A percentile compares a stretch with the other conserved stretches of the same genome.
phyloP scores from a whole-genome alignment of 2,797 vertebrate species.

The Girardinus metallicus region DNA sequence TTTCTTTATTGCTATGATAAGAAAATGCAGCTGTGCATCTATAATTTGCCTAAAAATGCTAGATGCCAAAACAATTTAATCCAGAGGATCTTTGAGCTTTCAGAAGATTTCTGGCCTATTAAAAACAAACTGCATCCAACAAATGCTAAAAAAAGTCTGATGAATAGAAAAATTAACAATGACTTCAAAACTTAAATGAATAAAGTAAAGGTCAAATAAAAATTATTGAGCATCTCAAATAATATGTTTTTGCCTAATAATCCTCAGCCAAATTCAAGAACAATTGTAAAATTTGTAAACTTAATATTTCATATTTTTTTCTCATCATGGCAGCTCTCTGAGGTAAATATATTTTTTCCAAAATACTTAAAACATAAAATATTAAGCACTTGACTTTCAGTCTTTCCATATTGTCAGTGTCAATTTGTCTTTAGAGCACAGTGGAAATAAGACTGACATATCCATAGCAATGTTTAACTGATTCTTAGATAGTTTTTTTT shows the following conservation, averaged over 20 bases:
- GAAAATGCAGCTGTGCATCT: neutral
- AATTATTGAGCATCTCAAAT: neutral
- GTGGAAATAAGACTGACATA: constrained; percentile 32
- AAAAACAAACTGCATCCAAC: neutral
- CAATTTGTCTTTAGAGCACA: constrained; percentile 13
- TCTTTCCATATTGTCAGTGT: constrained; percentile 7
- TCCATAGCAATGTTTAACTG: neutral
- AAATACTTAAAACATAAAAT: constrained; percentile 23
- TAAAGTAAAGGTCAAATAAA: too few relatives aligned
- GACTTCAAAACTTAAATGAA: neutral
- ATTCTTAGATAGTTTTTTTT: constrained; percentile 9
- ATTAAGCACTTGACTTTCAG: constrained; percentile 34
- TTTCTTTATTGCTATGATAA: neutral
- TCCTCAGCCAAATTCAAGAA: constrained; percentile 36
- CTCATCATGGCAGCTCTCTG: constrained; percentile 63
- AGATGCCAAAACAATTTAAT: constrained; percentile 16
- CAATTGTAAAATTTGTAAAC: constrained; percentile 19
- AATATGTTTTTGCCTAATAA: constrained; percentile 18
- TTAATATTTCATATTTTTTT: constrained; percentile 15
- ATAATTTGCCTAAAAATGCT: neutral
- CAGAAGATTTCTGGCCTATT: constrained; percentile 33
- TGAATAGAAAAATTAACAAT: neutral
- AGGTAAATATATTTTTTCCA: constrained; percentile 44
- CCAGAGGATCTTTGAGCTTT: constrained; percentile 10
- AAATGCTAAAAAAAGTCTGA: neutral